Evolutionary conservation across 2,888 invertebrate genomes (phyloP).

Genomic region (Matsumyia berberina): DNA sequence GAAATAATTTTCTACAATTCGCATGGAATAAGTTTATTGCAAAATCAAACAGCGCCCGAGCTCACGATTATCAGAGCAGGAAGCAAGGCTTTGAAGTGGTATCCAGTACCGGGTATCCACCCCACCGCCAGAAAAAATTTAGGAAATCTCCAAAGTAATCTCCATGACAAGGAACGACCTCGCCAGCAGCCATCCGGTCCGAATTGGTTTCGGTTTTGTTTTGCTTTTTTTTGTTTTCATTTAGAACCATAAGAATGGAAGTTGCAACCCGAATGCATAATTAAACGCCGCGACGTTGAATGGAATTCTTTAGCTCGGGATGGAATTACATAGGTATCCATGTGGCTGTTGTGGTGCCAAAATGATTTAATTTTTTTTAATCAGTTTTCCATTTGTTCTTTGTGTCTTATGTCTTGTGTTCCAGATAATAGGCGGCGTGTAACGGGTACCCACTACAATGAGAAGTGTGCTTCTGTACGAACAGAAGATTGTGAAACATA

Average conservation of each 20-base stretch:
- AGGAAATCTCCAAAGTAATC: conserved; percentile 53
- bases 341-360: conserved; percentile 33
- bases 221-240: no score
- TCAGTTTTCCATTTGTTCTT: conserved; percentile 36
- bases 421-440: conserved; percentile 56
- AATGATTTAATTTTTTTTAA: conserved; percentile 48
- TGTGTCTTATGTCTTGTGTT: conserved; percentile 56
- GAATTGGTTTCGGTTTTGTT: conserved; percentile 10
- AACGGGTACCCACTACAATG: conserved; percentile 36
- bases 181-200: conserved; percentile 55
- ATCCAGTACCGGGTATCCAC: neutral
- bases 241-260: conserved; percentile 50
- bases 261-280: conserved; percentile 65
- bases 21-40: conserved; percentile 32
- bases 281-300: conserved; percentile 22
- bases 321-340: conserved; percentile 35
- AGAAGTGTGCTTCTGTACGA: neutral
- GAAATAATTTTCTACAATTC: conserved; percentile 10
- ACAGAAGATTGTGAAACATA: conserved; percentile 29
- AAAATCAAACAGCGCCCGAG: conserved; percentile 1
- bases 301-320: conserved; percentile 43
- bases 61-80: conserved; percentile 61
- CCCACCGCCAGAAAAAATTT: neutral
- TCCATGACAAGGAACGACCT: conserved; percentile 42
- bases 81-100: conserved; percentile 37